Percentiles rank a stretch among this genome's conserved stretches.
phyloP scores from a whole-genome alignment of 1,140 invertebrate genomes.

The Sinonovacula constricta region DNA sequence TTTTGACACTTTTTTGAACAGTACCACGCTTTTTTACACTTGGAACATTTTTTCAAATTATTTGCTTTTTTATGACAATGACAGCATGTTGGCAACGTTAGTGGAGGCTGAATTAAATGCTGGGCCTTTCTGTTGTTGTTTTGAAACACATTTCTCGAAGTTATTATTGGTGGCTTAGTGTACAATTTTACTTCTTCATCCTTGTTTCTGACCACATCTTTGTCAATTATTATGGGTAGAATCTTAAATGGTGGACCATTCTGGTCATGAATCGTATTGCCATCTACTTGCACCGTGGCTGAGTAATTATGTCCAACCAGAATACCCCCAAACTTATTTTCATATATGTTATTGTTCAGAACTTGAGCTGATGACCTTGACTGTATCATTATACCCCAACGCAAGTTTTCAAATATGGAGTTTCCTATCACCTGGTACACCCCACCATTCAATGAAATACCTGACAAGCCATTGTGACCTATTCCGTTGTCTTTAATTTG shows the following conservation, averaged over 20 bases:
- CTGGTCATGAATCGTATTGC: slow-evolving; percentile 43
- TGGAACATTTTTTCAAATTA: no score
- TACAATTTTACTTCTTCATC: slow-evolving; percentile 1
- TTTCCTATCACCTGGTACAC: no score
- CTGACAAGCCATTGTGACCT: no score
- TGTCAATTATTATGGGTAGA: background rate
- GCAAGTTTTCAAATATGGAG: slow-evolving; percentile 50
- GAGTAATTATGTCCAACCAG: slow-evolving; percentile 37
- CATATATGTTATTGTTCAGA: slow-evolving; percentile 41
- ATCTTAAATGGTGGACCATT: background rate
- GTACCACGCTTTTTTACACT: no score
- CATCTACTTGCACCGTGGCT: slow-evolving; percentile 19
- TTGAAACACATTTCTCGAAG: background rate
- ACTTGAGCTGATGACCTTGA: slow-evolving; percentile 10
- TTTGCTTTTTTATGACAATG: no score
- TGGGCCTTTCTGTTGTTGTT: background rate
- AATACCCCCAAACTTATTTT: slow-evolving; percentile 49
- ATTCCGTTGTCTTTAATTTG: no score
- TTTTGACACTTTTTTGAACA: no score
- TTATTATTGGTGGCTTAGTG: background rate
- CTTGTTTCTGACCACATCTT: no score
- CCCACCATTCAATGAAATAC: no score
- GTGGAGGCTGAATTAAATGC: no score
- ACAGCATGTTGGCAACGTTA: no score
- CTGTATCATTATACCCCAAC: slow-evolving; percentile 26